Base-by-base conservation (phyloP, 2,888 invertebrate genomes). In the Tipula lateralis region DNA sequence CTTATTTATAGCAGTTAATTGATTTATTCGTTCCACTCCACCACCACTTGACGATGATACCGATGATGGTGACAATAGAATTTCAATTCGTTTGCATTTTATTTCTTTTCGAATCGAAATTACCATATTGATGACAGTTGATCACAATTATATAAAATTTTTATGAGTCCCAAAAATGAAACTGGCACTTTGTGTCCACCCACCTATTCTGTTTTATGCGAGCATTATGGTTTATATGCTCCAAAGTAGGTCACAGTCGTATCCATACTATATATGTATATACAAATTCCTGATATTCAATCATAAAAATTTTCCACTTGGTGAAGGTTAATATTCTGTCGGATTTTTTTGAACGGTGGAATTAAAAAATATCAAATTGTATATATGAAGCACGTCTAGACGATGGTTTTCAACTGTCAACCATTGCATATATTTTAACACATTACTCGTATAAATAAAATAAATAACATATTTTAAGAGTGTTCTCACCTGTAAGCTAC, bases 401-500 rank as follows among this genome's bases (percentile, higher is more conserved):
- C 66, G 66, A 12, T 66, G 66, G 66, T 24, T 66, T 66, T 66
- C 7, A 24, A 9, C 12, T 66, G 66, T 24, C 44, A 44, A 16
- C 44, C 16, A 9, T 44, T 16, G 16, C 9, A 66, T n/a, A 24
- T 2, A 24, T 66, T 66, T 66, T 19, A 19, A 6, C 19, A 12
- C 24, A 24, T 24, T 36, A 50, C 12, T 3, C 7, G 44, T 16
- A 16, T 50, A 50, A 24, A 66, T 66, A 66, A 66, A 24, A 44
- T 44, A 7, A 6, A 36, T 32, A 32, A 80, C 19, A 81, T n/a
- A 81, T 81, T 81, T 81, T 81, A 81, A n/a, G 7, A 7, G 9
- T 12, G 9, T 36, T 83, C 82, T 84, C 81, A 84, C 84, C 82
- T 85, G 84, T 84, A 83, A 82, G 80, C 44, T 84, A 34, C 36